Conservation (phyloP, 2,113 vertebrate species). For the Helogale parvula region DNA sequence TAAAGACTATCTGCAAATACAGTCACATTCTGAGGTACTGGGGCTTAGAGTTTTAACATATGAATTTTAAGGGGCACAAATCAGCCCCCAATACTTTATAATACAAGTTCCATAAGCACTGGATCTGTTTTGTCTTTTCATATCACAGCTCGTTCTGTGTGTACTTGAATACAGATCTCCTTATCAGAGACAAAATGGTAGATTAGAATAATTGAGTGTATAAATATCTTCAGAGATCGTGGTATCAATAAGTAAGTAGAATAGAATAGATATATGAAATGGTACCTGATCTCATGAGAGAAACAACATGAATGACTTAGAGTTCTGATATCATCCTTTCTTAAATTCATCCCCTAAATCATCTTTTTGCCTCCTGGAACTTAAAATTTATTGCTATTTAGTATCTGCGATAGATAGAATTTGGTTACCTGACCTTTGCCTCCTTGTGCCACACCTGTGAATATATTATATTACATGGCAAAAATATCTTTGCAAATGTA, state of each 20-base stretch:
- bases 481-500: background rate
- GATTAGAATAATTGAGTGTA: background rate
- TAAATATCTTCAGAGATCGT: background rate
- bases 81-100: background rate
- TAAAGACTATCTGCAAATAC: background rate
- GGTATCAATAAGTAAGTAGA: background rate
- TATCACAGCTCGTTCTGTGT: background rate
- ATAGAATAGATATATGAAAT: background rate
- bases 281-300: background rate
- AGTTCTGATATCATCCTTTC: background rate
- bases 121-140: background rate
- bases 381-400: background rate
- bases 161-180: background rate
- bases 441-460: rapidly evolving
- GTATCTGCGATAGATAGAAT: background rate
- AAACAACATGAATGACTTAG: background rate
- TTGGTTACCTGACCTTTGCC: background rate
- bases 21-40: background rate
- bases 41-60: background rate
- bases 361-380: background rate
- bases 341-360: background rate
- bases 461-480: background rate
- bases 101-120: background rate
- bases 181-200: background rate
- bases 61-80: background rate